A percentile compares a stretch with the other conserved stretches of the same genome.
Conservation (phyloP, 2,888 invertebrate species). For the Lasioglossum oenotherae region DNA sequence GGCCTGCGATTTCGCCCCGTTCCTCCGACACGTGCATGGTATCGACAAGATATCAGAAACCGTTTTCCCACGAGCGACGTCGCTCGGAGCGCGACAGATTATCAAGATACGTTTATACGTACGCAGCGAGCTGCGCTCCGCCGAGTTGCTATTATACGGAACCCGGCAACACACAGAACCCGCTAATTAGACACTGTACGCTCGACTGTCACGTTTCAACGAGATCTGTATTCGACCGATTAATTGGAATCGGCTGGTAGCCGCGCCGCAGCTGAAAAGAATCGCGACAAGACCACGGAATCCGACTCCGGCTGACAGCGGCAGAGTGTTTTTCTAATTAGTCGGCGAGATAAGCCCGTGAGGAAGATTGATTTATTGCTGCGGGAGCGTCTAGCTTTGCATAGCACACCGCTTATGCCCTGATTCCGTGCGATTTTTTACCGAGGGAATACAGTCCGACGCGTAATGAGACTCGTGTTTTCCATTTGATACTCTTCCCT, state of each 20-base stretch:
- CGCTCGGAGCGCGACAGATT: constrained; percentile 39
- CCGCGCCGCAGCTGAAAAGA: constrained; percentile 19
- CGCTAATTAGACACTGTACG: constrained; percentile 58
- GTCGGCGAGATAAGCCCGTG: neutral
- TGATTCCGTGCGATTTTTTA: neutral
- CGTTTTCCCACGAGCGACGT: constrained; percentile 62
- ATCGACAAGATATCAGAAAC: constrained; percentile 68
- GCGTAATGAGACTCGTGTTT: neutral
- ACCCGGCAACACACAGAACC: constrained; percentile 48
- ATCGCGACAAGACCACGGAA: constrained; percentile 13
- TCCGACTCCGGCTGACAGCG: neutral
- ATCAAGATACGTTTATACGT: constrained; percentile 46
- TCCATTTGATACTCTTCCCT: too few species aligned
- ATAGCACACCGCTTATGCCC: neutral
- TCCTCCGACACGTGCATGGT: constrained; percentile 43
- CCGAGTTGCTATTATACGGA: constrained; percentile 50
- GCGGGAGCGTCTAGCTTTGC: neutral
- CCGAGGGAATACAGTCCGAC: neutral
- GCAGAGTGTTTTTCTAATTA: constrained; percentile 1
- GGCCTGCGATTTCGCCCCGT: constrained; percentile 9
- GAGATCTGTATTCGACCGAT: constrained; percentile 11
- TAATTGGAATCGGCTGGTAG: constrained; percentile 43
- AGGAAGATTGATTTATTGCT: constrained; percentile 13
- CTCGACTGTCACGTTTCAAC: constrained; percentile 32
- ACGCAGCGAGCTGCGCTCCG: neutral